These are phyloP conservation scores for Reticulitermes speratus DNA, from an alignment of 1,140 invertebrate genomes.

Conservation along the genomic window DNA sequence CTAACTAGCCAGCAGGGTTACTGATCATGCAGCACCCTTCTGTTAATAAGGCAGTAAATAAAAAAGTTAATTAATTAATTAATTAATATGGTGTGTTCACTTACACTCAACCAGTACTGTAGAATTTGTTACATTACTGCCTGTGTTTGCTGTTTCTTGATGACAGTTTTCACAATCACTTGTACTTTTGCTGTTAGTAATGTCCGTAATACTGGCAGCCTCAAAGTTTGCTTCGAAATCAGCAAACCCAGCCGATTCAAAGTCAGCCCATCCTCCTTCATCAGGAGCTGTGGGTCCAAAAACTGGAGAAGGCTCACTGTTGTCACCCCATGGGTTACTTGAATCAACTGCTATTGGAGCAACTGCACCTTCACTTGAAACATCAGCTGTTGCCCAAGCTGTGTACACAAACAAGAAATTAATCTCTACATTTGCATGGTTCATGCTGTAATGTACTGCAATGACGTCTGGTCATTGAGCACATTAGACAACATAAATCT, in stretches of 20 bases:
- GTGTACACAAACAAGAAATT: background rate
- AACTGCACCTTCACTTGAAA: constrained; percentile 40
- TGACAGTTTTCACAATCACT: background rate
- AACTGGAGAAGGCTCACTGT: constrained; percentile 1
- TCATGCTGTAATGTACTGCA: no score
- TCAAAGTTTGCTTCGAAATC: constrained; percentile 33
- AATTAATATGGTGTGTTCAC: background rate
- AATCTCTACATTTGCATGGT: background rate
- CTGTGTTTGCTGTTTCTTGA: background rate
- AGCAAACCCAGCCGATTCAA: constrained; percentile 32
- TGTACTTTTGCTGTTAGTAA: background rate
- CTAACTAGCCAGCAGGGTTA: no score
- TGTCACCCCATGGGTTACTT: constrained; percentile 43
- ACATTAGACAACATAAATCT: no score
- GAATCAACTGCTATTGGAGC: constrained; percentile 46
- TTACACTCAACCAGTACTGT: background rate
- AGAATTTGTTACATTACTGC: background rate
- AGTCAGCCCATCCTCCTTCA: constrained; percentile 33
- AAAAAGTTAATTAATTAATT: no score
- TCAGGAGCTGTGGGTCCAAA: constrained; percentile 20
- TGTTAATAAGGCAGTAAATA: no score
- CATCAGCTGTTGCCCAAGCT: constrained; percentile 41
- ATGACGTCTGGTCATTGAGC: no score
- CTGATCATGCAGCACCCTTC: no score
- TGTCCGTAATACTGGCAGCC: constrained; percentile 13